Conservation (phyloP, 2,797 vertebrate species). For the Emys orbicularis region DNA sequence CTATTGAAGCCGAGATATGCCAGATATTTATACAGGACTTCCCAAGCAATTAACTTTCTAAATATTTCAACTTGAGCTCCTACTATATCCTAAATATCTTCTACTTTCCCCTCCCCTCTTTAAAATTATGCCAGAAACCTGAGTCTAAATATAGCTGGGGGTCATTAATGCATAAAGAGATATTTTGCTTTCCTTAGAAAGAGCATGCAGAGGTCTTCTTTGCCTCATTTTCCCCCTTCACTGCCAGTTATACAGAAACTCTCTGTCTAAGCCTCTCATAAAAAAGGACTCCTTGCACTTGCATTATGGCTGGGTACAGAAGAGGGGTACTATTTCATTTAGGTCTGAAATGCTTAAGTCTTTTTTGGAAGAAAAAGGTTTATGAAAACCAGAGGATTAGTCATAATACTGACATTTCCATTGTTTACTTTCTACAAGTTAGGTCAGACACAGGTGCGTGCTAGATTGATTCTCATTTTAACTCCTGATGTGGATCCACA, state of each 20-base stretch:
- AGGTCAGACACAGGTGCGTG: slow-evolving; percentile 21
- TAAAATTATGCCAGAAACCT: slow-evolving; percentile 26
- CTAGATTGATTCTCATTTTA: background rate
- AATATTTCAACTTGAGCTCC: background rate
- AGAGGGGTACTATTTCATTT: slow-evolving; percentile 42
- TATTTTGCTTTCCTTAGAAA: slow-evolving; percentile 43
- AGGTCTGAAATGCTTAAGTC: slow-evolving; percentile 10
- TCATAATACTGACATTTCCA: background rate
- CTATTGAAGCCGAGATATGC: background rate
- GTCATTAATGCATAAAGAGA: slow-evolving; percentile 61
- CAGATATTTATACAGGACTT: slow-evolving; percentile 50
- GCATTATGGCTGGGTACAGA: slow-evolving; percentile 58
- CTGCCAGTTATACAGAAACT: slow-evolving; percentile 66
- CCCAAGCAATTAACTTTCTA: background rate
- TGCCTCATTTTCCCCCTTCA: slow-evolving; percentile 61
- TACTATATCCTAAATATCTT: background rate
- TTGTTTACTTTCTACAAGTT: slow-evolving; percentile 16
- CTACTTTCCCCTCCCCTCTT: background rate
- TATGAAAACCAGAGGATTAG: slow-evolving; percentile 42
- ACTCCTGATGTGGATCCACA: background rate
- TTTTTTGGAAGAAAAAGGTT: slow-evolving; percentile 45
- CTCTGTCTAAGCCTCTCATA: slow-evolving; percentile 58
- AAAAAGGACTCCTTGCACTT: slow-evolving; percentile 40
- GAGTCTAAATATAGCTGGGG: slow-evolving; percentile 52
- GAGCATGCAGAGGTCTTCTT: slow-evolving; percentile 32